Base-by-base conservation (phyloP, 2,888 invertebrate species). In the Tolmerus cingulatus region DNA sequence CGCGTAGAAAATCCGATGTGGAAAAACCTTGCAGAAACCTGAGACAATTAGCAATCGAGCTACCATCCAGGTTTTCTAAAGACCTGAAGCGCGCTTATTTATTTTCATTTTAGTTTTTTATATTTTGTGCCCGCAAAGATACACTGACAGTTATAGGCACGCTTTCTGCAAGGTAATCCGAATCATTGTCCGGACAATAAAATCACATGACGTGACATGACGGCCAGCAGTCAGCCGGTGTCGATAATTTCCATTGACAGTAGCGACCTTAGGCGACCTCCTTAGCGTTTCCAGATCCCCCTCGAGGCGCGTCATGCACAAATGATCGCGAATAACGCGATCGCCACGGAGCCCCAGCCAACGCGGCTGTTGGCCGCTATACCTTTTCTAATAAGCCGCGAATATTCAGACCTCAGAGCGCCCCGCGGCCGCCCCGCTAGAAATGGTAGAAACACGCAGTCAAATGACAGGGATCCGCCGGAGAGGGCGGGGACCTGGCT, bases 241-340 rank as follows among this genome's bases (percentile, higher is more conserved):
- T 85, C 85, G 85, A 85, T 85, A 85, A 85, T 85, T 85, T 43
- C 74, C 85, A 85, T 85, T 85, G 85, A 85, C 85, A 74, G 85
- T 85, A 46, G 74, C 74, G 85, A 85, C 85, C 85, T 85, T 74
- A 85, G 66, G n/a, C 85, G 85, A 85, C 85, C 85, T 74, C 85
- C 43, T 85, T 46, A 85, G 27, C 74, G 27, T 85, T 74, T 85
- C 23, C 74, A 85, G 85, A 74, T 46, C 37, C 57, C 37, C 23
- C 40, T 55, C 3, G 27, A 55, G 81, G 23, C 12, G 74, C 85
- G 85, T 74, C 57, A 84, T 85, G 85, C 85, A 46, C 85, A 85
- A 74, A 85, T 85, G 85, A 85, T 85, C 74, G 85, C 85, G 37
- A 74, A 40, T 34, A 85, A 43, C 27, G 74, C 74, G 46, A 85